phyloP scores from a whole-genome alignment of 2,113 vertebrate species.

The Cryptotis parvus region DNA sequence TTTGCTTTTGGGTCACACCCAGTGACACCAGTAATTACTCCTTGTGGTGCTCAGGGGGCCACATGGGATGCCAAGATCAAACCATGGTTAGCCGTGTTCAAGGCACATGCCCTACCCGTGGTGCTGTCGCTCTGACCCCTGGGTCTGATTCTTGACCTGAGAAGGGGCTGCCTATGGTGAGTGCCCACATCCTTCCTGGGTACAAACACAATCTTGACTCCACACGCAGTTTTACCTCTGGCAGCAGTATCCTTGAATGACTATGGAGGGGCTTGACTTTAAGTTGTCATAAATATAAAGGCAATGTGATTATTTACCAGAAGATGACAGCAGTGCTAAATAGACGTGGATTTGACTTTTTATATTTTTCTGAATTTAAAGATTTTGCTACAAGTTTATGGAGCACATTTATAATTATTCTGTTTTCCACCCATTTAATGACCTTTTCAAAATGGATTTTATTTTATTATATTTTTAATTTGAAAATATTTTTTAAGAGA shows the following conservation, averaged over 20 bases:
- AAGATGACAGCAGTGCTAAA: background rate
- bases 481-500: too few species aligned
- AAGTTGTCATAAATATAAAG: background rate
- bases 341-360: background rate
- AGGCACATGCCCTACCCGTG: too few species aligned
- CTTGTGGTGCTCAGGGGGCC: too few species aligned
- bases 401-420: background rate
- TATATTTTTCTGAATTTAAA: slow-evolving; percentile 24
- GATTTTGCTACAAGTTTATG: slow-evolving; percentile 10
- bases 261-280: slow-evolving; percentile 1
- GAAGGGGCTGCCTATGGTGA: background rate
- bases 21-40: too few species aligned
- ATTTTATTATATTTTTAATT: too few species aligned
- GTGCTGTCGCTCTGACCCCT: background rate
- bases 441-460: too few species aligned
- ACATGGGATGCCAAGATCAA: too few species aligned
- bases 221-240: background rate
- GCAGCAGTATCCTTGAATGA: background rate
- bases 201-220: background rate
- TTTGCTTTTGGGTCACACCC: too few species aligned
- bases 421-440: too few species aligned
- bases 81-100: too few species aligned
- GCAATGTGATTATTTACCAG: slow-evolving; percentile 35
- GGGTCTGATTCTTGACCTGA: background rate
- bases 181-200: background rate